A percentile compares a stretch with the other conserved stretches of the same genome.
These are phyloP conservation scores for Eriosoma lanigerum DNA, from an alignment of 1,140 invertebrate genomes.

Conservation along the genomic window DNA sequence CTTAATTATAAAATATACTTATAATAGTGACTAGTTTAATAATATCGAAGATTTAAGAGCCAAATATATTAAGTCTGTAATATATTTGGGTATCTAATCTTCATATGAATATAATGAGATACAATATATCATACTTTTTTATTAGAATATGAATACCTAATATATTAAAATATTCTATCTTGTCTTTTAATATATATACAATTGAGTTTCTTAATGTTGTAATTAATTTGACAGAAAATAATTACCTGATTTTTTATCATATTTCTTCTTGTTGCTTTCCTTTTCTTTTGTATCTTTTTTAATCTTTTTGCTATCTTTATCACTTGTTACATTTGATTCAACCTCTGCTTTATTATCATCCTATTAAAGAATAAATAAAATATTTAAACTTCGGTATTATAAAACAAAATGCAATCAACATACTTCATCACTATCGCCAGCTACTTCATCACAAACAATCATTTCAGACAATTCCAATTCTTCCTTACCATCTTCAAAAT, in stretches of 20 bases:
- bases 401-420: neutral
- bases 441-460: conserved; percentile 49
- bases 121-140: too few species aligned
- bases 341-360: conserved; percentile 35
- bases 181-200: too few species aligned
- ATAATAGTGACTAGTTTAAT: conserved; percentile 33
- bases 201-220: too few species aligned
- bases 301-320: conserved; percentile 19
- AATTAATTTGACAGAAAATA: neutral
- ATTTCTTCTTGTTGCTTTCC: conserved; percentile 46
- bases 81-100: conserved; percentile 42
- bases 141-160: too few species aligned
- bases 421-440: conserved; percentile 47
- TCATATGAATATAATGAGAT: neutral
- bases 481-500: conserved; percentile 49
- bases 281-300: conserved; percentile 46
- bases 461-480: conserved; percentile 46
- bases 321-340: neutral
- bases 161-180: too few species aligned
- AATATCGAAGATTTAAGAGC: conserved; percentile 42
- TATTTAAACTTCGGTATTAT: neutral
- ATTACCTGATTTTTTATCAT: conserved; percentile 44
- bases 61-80: conserved; percentile 25
- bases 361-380: neutral
- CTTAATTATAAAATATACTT: neutral